Evolutionary conservation across 2,113 vertebrate genomes (phyloP).

Genomic region (Thermophis baileyi): DNA sequence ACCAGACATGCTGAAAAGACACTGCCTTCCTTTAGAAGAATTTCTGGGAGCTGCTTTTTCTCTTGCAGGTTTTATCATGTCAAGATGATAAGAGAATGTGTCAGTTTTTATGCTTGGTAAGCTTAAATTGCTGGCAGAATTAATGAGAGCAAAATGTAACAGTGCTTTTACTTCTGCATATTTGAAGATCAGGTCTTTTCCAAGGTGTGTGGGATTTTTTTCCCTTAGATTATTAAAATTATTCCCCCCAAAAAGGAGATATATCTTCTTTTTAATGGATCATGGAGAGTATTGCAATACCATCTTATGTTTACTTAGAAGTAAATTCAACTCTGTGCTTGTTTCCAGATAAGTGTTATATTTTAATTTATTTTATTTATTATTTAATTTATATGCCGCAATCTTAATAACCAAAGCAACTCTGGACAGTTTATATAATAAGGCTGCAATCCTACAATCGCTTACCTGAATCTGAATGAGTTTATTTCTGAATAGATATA

Average conservation of each 20-base stretch:
- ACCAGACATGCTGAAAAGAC: background rate
- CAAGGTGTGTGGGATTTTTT: background rate
- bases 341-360: background rate
- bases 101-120: background rate
- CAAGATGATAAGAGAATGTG: background rate
- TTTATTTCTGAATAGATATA: background rate
- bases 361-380: background rate
- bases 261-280: background rate
- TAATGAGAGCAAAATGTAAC: background rate
- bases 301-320: background rate
- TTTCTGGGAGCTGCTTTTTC: background rate
- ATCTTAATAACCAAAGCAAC: background rate
- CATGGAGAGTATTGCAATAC: background rate
- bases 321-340: background rate
- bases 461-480: background rate
- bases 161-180: background rate
- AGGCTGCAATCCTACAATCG: background rate
- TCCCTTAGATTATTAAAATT: background rate
- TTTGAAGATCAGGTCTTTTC: background rate
- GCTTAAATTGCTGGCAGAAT: slow-evolving; percentile 5
- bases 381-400: background rate
- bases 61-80: background rate
- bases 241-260: background rate
- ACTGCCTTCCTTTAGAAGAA: background rate
- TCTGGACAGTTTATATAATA: background rate